phyloP scores from a whole-genome alignment of 2,113 vertebrate species.

The Oxyura jamaicensis region DNA sequence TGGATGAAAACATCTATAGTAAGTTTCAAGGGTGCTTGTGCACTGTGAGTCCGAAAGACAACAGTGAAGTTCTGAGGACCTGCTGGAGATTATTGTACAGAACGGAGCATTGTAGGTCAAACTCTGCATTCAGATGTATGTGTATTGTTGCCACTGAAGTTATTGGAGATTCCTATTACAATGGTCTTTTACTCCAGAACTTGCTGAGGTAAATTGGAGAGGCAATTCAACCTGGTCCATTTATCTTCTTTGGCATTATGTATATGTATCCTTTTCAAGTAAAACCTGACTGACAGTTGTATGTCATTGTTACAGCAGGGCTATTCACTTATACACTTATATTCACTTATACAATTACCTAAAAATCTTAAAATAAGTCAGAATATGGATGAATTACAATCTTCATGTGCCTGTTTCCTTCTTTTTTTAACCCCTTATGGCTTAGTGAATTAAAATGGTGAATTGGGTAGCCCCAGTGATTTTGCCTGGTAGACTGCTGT shows the following conservation, averaged over 20 bases:
- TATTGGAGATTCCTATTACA: not conserved
- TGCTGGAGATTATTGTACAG: not conserved
- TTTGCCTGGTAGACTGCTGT: not conserved
- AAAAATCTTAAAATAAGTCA: not conserved
- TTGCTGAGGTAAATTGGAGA: not conserved
- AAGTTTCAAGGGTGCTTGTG: not conserved
- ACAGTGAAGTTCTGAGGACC: not conserved
- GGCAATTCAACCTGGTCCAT: not conserved
- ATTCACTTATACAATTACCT: not conserved
- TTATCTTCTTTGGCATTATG: not conserved
- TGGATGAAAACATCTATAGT: not conserved
- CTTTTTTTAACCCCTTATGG: not conserved
- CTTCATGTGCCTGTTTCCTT: not conserved
- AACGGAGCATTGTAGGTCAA: not conserved
- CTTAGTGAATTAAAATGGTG: not conserved
- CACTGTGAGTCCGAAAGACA: not conserved
- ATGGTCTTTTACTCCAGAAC: not conserved
- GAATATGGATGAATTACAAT: not conserved
- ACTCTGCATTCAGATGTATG: not conserved
- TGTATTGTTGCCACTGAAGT: not conserved
- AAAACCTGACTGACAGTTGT: not conserved
- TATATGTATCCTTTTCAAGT: not conserved
- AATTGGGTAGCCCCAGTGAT: not conserved
- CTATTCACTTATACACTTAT: not conserved
- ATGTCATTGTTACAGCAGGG: not conserved